phyloP scores from a whole-genome alignment of 1,140 invertebrate genomes.

The Gonioctena quinquepunctata region DNA sequence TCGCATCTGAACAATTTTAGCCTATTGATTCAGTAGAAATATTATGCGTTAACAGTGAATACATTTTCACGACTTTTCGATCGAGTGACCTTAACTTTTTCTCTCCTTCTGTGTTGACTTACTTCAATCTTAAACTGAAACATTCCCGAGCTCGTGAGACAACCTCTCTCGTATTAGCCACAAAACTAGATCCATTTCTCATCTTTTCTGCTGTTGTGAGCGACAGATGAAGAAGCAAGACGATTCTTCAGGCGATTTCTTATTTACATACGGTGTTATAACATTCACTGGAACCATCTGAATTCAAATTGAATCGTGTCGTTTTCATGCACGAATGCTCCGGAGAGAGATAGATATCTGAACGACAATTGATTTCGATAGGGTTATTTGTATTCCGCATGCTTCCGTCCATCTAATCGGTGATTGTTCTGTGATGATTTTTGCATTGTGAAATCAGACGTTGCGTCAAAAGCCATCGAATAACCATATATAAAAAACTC shows the following conservation, averaged over 20 bases:
- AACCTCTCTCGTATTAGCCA: too few relatives aligned
- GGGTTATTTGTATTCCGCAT: constrained; percentile 39
- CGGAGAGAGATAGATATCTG: constrained; percentile 29
- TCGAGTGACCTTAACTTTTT: too few relatives aligned
- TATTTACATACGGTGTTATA: constrained; percentile 21
- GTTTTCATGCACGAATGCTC: constrained; percentile 36
- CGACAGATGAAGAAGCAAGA: too few relatives aligned
- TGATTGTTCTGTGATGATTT: neutral
- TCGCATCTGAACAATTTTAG: too few relatives aligned
- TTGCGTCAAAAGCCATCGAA: constrained; percentile 9
- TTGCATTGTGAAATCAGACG: neutral
- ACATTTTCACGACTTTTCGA: too few relatives aligned
- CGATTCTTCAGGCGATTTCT: neutral
- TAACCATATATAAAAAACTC: neutral
- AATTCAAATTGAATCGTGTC: constrained; percentile 32
- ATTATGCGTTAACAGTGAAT: too few relatives aligned
- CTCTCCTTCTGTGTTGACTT: too few relatives aligned
- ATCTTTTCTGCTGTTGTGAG: too few relatives aligned
- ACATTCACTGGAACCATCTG: neutral
- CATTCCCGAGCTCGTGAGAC: too few relatives aligned
- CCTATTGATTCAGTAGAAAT: too few relatives aligned
- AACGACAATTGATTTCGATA: constrained; percentile 38
- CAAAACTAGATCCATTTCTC: too few relatives aligned
- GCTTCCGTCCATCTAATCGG: constrained; percentile 6
- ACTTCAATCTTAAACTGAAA: too few relatives aligned